phyloP scores from a whole-genome alignment of 1,140 invertebrate species.

The Meteorus sp. region DNA sequence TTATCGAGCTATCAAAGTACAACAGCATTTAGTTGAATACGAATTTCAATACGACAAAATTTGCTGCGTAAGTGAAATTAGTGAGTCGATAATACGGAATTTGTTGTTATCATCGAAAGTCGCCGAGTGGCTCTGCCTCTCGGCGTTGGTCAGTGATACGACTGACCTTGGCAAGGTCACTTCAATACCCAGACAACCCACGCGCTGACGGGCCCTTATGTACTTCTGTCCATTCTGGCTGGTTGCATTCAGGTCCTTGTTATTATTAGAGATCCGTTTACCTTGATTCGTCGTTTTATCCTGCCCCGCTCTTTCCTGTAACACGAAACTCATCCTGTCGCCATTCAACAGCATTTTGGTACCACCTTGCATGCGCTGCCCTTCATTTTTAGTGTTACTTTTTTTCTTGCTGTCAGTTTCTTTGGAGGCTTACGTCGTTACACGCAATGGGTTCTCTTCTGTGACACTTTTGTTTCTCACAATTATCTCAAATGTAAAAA shows the following conservation, averaged over 20 bases:
- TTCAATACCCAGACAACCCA: slow-evolving; percentile 40
- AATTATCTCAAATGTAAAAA: neutral
- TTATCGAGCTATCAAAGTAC: too few relatives aligned
- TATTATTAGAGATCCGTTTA: slow-evolving; percentile 45
- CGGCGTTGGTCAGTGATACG: slow-evolving; percentile 45
- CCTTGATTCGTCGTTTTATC: slow-evolving; percentile 18
- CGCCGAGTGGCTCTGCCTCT: slow-evolving; percentile 43
- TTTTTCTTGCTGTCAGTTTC: neutral
- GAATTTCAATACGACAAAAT: too few relatives aligned
- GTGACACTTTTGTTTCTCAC: neutral
- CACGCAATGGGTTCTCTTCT: slow-evolving; percentile 4
- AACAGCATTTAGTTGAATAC: too few relatives aligned
- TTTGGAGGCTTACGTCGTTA: neutral
- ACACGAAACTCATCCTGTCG: slow-evolving; percentile 30
- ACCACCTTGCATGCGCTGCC: slow-evolving; percentile 2
- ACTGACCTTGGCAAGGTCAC: slow-evolving; percentile 56
- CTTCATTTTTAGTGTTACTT: slow-evolving; percentile 9
- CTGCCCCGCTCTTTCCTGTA: slow-evolving; percentile 21
- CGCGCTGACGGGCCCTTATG: slow-evolving; percentile 34
- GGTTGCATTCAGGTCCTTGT: slow-evolving; percentile 34
- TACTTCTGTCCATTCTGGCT: slow-evolving; percentile 28
- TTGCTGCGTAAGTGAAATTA: slow-evolving; percentile 1
- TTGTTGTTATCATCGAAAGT: slow-evolving; percentile 18
- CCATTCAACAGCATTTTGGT: too few relatives aligned
- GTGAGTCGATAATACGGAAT: slow-evolving; percentile 44